These are phyloP conservation scores for Drosophila eohydei DNA, from an alignment of 2,888 invertebrate genomes.

Conservation along the genomic window DNA sequence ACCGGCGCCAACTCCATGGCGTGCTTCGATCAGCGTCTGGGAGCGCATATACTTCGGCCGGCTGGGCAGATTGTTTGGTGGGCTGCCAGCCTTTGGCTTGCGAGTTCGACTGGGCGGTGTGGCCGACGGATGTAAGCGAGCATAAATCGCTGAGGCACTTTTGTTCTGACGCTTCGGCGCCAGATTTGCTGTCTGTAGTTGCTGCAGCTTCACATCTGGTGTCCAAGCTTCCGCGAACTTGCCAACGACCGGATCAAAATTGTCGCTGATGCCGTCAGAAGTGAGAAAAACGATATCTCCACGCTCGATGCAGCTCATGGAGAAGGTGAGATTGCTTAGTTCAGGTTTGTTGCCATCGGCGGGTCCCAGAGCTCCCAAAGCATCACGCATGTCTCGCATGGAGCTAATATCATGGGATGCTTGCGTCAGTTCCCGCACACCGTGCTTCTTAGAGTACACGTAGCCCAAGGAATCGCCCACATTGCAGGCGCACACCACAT, in stretches of 20 bases:
- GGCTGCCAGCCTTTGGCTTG: conserved; percentile 61
- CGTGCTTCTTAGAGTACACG: conserved; percentile 90
- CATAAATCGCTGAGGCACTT: conserved; percentile 84
- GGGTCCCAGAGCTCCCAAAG: conserved; percentile 94
- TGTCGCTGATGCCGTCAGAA: conserved; percentile 95
- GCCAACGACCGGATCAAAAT: conserved; percentile 96
- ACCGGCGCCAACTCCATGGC: conserved; percentile 67
- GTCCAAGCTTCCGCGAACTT: conserved; percentile 89
- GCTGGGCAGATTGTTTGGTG: conserved; percentile 75
- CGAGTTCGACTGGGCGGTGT: conserved; percentile 62
- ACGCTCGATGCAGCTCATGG: conserved; percentile 91
- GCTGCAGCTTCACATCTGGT: conserved; percentile 80
- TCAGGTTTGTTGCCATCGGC: conserved; percentile 94
- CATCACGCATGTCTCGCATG: conserved; percentile 94
- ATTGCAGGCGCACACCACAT: conserved; percentile 93
- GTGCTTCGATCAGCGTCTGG: conserved; percentile 84
- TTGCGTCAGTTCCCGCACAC: conserved; percentile 93
- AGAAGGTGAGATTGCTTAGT: conserved; percentile 93
- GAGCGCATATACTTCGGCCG: conserved; percentile 85
- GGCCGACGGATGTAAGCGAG: conserved; percentile 76
- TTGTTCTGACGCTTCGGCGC: conserved; percentile 84
- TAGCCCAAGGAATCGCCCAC: conserved; percentile 96
- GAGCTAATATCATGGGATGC: conserved; percentile 93
- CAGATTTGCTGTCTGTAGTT: conserved; percentile 54
- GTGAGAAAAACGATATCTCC: conserved; percentile 95